These are phyloP conservation scores for Drosophila punjabiensis DNA, from an alignment of 1,140 invertebrate species.

Conservation along the genomic window DNA sequence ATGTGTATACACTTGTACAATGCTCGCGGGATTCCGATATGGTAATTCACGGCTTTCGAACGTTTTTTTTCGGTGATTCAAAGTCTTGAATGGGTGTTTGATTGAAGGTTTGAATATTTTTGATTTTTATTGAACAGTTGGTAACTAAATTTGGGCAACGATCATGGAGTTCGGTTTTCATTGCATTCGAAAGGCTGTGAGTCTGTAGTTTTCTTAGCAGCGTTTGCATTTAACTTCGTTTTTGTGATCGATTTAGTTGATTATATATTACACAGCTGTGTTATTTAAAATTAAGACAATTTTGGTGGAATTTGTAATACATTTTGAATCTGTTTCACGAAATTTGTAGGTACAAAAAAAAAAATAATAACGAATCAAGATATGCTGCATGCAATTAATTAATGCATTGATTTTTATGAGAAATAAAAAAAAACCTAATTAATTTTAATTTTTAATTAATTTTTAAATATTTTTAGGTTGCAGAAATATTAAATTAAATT, in stretches of 20 bases:
- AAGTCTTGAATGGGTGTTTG: slow-evolving; percentile 49
- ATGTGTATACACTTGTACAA: slow-evolving; percentile 64
- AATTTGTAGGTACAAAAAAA: background rate
- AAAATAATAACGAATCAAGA: too few species aligned
- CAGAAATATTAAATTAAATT: too few species aligned
- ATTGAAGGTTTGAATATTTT: slow-evolving; percentile 44
- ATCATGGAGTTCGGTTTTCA: slow-evolving; percentile 15
- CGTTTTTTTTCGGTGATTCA: slow-evolving; percentile 39
- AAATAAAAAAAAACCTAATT: too few species aligned
- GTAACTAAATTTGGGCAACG: slow-evolving; percentile 36
- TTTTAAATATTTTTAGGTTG: too few species aligned
- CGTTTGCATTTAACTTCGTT: background rate
- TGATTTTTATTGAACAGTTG: slow-evolving; percentile 36
- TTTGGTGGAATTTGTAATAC: background rate
- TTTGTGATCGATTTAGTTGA: background rate
- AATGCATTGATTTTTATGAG: too few species aligned
- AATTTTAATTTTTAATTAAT: too few species aligned
- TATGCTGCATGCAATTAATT: too few species aligned
- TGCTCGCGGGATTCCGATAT: slow-evolving; percentile 47
- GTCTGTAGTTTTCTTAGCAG: too few species aligned
- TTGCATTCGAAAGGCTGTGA: slow-evolving; percentile 8
- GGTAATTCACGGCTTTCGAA: slow-evolving; percentile 57
- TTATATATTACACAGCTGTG: background rate
- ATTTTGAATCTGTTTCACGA: background rate
- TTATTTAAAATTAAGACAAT: background rate